phyloP scores from a whole-genome alignment of 2,797 vertebrate species.

The Sebastes hubbsi region DNA sequence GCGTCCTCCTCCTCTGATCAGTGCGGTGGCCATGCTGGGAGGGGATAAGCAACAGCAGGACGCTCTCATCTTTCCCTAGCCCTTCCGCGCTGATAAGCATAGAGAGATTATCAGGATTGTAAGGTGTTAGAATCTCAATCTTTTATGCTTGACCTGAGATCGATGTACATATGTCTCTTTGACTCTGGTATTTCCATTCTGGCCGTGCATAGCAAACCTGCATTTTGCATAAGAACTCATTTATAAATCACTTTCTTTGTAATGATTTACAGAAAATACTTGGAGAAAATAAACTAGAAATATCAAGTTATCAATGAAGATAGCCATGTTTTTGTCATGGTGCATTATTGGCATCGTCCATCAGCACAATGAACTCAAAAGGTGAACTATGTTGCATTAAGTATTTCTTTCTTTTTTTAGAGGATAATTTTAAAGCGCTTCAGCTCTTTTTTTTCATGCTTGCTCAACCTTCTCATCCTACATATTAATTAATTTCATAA shows the following conservation, averaged over 20 bases:
- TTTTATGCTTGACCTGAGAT: slow-evolving; percentile 70
- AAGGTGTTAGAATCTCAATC: slow-evolving; percentile 70
- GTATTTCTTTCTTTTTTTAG: not conserved
- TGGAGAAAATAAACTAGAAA: not conserved
- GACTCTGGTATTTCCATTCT: slow-evolving; percentile 30
- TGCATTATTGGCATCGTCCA: not conserved
- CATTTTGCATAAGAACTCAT: not conserved
- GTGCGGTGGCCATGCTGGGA: slow-evolving; percentile 66
- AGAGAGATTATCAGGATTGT: slow-evolving; percentile 74
- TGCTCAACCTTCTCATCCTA: not conserved
- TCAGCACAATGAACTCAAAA: not conserved
- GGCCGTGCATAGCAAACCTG: not conserved
- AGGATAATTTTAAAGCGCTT: not conserved
- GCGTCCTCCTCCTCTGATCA: slow-evolving; percentile 77
- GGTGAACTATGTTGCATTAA: not conserved
- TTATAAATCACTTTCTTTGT: not conserved
- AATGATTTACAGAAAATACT: not conserved
- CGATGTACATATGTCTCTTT: slow-evolving; percentile 68
- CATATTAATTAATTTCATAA: not conserved
- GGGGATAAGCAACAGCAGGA: slow-evolving; percentile 79
- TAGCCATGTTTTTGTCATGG: not conserved
- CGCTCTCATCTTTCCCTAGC: slow-evolving; percentile 59
- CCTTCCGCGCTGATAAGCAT: slow-evolving; percentile 74
- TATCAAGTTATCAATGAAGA: not conserved
- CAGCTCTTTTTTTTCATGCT: not conserved